Conservation (phyloP, 2,113 vertebrate species). For the Ivindomyrus marchei region DNA sequence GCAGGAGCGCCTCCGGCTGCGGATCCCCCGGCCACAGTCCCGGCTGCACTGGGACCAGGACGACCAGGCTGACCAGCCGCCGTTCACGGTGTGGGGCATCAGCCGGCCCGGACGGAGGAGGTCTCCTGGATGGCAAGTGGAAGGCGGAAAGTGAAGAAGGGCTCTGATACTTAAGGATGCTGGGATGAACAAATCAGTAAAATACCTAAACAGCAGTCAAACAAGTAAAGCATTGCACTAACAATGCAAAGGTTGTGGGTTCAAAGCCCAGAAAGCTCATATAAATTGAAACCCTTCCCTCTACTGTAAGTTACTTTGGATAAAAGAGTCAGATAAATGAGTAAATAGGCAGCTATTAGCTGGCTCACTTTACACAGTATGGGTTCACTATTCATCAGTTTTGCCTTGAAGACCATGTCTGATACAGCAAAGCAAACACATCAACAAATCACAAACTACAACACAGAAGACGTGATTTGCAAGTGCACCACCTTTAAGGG, state of each 20-base stretch:
- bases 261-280: not conserved
- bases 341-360: not conserved
- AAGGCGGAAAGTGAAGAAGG: not conserved
- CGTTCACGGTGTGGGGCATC: conserved; percentile 77
- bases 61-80: conserved; percentile 86
- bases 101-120: conserved; percentile 79
- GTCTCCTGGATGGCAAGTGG: conserved; percentile 58
- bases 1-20: conserved; percentile 83
- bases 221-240: not conserved
- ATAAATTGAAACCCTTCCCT: not conserved
- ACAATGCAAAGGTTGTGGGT: not conserved
- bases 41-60: conserved; percentile 92
- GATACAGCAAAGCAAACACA: not conserved
- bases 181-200: not conserved
- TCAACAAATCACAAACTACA: not conserved
- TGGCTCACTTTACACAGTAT: not conserved
- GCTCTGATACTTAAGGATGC: not conserved
- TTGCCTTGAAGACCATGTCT: not conserved
- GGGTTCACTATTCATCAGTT: not conserved
- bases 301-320: not conserved
- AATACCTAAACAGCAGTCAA: not conserved
- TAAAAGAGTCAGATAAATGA: not conserved
- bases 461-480: not conserved
- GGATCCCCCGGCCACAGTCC: conserved; percentile 86
- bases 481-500: not conserved